A percentile compares a stretch with the other conserved stretches of the same genome.
These are phyloP conservation scores for Cathartes aura DNA, from an alignment of 2,113 vertebrate genomes.

Conservation along the genomic window DNA sequence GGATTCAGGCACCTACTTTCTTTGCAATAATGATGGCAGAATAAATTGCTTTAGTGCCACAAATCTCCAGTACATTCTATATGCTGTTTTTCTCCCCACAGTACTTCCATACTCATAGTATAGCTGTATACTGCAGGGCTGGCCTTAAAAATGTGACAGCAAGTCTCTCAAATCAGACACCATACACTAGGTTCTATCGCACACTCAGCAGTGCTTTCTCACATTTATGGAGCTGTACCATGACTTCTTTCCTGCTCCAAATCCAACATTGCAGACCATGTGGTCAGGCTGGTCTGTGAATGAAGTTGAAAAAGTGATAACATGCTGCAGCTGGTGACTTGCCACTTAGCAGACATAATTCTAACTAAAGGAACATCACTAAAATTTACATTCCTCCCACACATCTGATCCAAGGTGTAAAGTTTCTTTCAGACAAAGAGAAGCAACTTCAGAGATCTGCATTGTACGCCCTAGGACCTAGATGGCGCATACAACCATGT, in stretches of 20 bases:
- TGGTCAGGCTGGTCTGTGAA: neutral
- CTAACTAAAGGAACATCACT: neutral
- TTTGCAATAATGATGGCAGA: neutral
- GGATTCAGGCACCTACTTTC: neutral
- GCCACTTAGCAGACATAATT: neutral
- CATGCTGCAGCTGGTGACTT: neutral
- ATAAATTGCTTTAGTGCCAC: neutral
- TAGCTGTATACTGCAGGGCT: neutral
- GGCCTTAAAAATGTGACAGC: neutral
- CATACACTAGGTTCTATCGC: neutral
- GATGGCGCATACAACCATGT: neutral
- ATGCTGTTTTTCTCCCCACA: neutral
- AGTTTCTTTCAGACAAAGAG: neutral
- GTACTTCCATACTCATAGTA: neutral
- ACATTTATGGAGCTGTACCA: neutral
- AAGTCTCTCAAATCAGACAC: neutral
- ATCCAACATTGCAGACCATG: neutral
- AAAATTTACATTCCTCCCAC: neutral
- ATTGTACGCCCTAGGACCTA: neutral
- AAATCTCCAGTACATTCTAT: neutral
- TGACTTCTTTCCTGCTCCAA: neutral
- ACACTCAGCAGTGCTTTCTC: neutral
- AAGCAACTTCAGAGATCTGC: neutral
- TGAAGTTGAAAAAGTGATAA: neutral
- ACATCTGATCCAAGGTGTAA: neutral